A percentile compares a stretch with the other conserved stretches of the same genome.
Evolutionary conservation across 2,888 invertebrate genomes (phyloP).

Genomic region (Harpalus rufipes): DNA sequence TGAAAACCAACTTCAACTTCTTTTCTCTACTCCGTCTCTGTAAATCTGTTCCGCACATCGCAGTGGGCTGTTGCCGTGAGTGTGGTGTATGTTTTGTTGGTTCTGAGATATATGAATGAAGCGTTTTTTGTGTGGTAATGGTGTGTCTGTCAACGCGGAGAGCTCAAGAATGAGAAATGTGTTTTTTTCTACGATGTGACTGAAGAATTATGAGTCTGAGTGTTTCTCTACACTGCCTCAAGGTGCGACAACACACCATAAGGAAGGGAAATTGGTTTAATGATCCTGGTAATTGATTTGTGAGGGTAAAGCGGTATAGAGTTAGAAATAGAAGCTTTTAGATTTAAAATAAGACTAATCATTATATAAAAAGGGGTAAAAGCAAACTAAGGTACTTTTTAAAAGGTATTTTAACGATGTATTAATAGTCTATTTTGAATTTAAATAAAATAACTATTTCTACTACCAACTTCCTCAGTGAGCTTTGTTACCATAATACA

Average conservation of each 20-base stretch:
- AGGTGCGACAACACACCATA: not conserved
- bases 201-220: constrained; percentile 49
- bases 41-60: not conserved
- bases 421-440: no score
- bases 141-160: constrained; percentile 55
- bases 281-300: constrained; percentile 45
- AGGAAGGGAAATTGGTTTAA: constrained; percentile 31
- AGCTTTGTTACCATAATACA: no score
- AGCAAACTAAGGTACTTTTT: no score
- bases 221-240: constrained; percentile 8
- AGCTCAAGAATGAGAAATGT: constrained; percentile 44
- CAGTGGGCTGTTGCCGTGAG: constrained; percentile 19
- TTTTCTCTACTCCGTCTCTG: no score
- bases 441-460: no score
- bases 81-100: constrained; percentile 37
- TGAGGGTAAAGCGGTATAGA: not conserved
- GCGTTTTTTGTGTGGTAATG: constrained; percentile 54
- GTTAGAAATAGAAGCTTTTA: not conserved
- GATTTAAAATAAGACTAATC: not conserved
- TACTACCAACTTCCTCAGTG: no score
- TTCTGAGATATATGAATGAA: constrained; percentile 41
- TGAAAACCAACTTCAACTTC: no score
- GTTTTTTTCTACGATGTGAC: constrained; percentile 53
- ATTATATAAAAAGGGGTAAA: not conserved
- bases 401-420: no score